Base-by-base conservation (phyloP, 2,113 vertebrate species). In the Climacteris rufus region DNA sequence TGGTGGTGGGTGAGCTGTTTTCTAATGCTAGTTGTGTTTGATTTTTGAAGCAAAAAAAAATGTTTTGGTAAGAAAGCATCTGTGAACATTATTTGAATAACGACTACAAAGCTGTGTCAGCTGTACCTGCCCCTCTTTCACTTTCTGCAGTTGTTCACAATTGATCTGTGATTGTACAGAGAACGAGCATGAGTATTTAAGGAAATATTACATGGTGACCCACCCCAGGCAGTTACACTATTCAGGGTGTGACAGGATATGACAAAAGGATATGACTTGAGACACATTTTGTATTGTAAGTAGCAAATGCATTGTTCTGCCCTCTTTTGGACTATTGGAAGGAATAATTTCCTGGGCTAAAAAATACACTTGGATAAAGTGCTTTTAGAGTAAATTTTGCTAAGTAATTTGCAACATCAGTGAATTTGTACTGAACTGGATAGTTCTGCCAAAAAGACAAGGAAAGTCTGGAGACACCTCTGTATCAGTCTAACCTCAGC, bases 61-160 rank as follows among this genome's bases (percentile, higher is more conserved):
- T 2, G 1, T 49, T 22, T n/a, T 42, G 28, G 11, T 30, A 60
- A 66, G 16, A 79, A 63, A 70, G 17, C 17, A 61, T 52, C 42
- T 28, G 65, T 1, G 2, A 78, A 31, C n/a, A 11, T 63, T 61
- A 80, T 92, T 84, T 94, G 65, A 92, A 71, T 79, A 91, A 91
- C 0, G 0, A 68, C 44, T 35, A 7, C 24, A 61, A 84, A 93
- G n/a, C 33, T 71, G 52, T 75, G 64, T n/a, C 70, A 93, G 53
- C 4, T 1, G 28, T 54, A 57, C 15, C 13, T 20, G 52, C 23
- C 60, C 56, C 35, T 87, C 28, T 90, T 69, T 65, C 87, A 33
- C 69, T 93, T 94, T 93, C 80, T 80, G 77, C 91, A 94, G 89
- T 78, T 92, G 93, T 37, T 81, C 72, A 56, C 47, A 74, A 59